Percentiles rank a stretch among this genome's conserved stretches.
These are phyloP conservation scores for Erannis defoliaria DNA, from an alignment of 2,888 invertebrate genomes.

Conservation along the genomic window DNA sequence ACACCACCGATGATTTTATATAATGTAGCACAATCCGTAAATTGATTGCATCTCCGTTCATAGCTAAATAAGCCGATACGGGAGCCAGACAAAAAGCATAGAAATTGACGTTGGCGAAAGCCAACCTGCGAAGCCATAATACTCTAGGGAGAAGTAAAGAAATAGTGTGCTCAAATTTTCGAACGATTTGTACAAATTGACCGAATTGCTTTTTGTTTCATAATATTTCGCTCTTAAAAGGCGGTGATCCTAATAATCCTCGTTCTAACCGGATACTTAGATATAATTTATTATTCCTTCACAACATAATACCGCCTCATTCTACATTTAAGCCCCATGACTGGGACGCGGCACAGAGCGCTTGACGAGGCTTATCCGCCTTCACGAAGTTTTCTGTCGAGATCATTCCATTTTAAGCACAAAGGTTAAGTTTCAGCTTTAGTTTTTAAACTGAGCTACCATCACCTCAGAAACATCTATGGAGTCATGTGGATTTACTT, in stretches of 20 bases:
- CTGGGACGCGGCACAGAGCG: conserved; percentile 4
- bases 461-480: too few species aligned
- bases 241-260: neutral
- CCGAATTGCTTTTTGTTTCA: neutral
- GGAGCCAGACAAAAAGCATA: too few species aligned
- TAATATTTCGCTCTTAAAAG: neutral
- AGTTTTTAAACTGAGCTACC: neutral
- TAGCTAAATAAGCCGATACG: too few species aligned
- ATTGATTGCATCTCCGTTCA: too few species aligned
- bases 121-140: too few species aligned
- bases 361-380: conserved; percentile 13
- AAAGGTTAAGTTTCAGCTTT: conserved; percentile 4
- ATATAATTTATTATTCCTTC: conserved; percentile 25
- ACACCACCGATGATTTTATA: too few species aligned
- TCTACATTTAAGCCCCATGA: conserved; percentile 14
- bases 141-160: too few species aligned
- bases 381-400: conserved; percentile 6
- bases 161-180: too few species aligned
- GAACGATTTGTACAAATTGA: too few species aligned
- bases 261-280: conserved; percentile 10
- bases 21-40: too few species aligned
- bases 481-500: too few species aligned
- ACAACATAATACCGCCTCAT: conserved; percentile 23
- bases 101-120: too few species aligned
- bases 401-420: conserved; percentile 8